A percentile compares a stretch with the other conserved stretches of the same genome.
Evolutionary conservation across 2,113 vertebrate genomes (phyloP).

Genomic region (Morone saxatilis): DNA sequence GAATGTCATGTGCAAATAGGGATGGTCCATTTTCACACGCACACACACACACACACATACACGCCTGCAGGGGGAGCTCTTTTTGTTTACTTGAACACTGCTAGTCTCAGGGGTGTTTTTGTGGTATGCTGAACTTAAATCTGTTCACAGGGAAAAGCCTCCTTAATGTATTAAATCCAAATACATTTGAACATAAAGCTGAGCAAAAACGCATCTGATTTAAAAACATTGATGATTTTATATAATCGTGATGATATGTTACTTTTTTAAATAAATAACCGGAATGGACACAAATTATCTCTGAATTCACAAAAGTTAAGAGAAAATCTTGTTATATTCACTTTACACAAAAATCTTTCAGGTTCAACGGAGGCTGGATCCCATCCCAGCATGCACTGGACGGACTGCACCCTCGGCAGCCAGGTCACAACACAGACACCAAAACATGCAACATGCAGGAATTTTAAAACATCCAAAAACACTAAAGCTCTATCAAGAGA

Average conservation of each 20-base stretch:
- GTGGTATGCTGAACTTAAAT: slow-evolving; percentile 8
- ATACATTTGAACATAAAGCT: neutral
- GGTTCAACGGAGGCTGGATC: neutral
- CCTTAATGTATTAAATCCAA: neutral
- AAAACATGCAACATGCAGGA: too few relatives aligned
- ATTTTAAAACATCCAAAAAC: neutral
- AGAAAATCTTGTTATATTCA: neutral
- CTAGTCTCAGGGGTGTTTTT: neutral
- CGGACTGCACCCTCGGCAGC: neutral
- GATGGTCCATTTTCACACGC: too few relatives aligned
- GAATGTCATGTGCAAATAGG: neutral
- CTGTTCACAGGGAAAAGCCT: neutral
- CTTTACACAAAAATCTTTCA: neutral
- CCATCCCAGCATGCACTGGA: neutral
- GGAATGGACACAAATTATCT: neutral
- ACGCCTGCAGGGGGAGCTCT: slow-evolving; percentile 62
- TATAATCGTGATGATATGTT: neutral
- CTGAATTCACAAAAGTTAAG: neutral
- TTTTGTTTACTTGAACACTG: slow-evolving; percentile 20
- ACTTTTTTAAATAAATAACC: neutral
- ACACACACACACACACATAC: slow-evolving; percentile 10
- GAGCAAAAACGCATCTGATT: neutral
- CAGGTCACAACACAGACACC: neutral
- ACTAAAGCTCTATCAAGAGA: neutral
- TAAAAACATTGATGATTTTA: neutral